Conservation (phyloP, 2,797 vertebrate species). For the Lophotriccus pileatus region DNA sequence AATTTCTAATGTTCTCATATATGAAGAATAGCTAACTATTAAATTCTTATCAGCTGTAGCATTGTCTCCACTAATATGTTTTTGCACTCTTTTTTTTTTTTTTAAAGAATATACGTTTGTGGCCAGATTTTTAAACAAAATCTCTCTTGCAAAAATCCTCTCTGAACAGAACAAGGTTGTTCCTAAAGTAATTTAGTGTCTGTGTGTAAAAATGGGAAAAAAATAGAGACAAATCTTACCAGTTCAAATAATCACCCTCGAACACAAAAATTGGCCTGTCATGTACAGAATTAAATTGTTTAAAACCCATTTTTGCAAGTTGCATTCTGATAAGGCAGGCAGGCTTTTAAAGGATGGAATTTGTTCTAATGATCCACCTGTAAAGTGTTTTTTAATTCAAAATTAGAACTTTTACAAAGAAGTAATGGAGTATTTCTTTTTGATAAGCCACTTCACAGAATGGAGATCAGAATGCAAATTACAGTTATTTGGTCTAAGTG, state of each 20-base stretch:
- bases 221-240: background rate
- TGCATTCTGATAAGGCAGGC: constrained; percentile 9
- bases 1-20: background rate
- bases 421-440: constrained; percentile 67
- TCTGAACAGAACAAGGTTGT: background rate
- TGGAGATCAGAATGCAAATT: constrained; percentile 67
- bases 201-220: background rate
- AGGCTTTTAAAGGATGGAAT: constrained; percentile 29
- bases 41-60: background rate
- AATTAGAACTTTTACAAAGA: constrained; percentile 60
- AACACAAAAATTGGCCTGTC: constrained; percentile 50
- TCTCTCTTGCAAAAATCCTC: background rate
- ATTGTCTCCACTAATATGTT: background rate
- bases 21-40: background rate
- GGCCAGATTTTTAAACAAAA: background rate
- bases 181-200: background rate
- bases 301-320: constrained; percentile 36
- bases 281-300: constrained; percentile 19
- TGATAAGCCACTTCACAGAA: constrained; percentile 64
- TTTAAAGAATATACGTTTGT: background rate
- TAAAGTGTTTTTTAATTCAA: constrained; percentile 58
- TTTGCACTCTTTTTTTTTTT: background rate
- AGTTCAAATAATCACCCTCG: constrained; percentile 12
- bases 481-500: constrained; percentile 71
- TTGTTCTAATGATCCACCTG: constrained; percentile 53